Base-by-base conservation (phyloP, 2,888 invertebrate species). In the Sympetrum striolatum region DNA sequence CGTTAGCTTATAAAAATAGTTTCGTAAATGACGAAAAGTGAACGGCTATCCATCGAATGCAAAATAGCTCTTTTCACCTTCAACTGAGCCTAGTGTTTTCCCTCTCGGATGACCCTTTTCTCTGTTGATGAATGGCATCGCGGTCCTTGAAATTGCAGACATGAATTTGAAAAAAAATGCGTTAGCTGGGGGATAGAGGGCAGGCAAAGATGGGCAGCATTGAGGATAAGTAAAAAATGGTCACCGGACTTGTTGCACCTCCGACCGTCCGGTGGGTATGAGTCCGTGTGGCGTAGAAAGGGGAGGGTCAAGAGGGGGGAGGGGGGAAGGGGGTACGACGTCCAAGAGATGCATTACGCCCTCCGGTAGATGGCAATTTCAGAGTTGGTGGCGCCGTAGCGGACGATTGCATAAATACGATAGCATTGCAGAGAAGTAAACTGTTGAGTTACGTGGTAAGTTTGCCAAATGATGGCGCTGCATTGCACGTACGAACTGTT, bases 181-280 rank as follows among this genome's bases (percentile, higher is more conserved):
- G 25, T 25, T 22, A 14, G 3, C 73, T 8, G 73, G 12, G 25
- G 73, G 80, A 22, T 80, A 81, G 44, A 48, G 81, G 44, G 48
- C 35, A 18, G 53, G 82, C 53, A 53, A 35, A 10, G 58, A 60
- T 86, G 31, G 60, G 86, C 37, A 73, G 73, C n/a, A 73, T 1
- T 6, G 73, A 25, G 73, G 60, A 60, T 22, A 53, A 15, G 60
- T 18, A 82, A 86, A 86, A 86, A 86, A 86, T 60, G 22, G 37
- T 58, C 37, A 64, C 60, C 60, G 64, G 86, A 86, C 86, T 86
- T 86, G 86, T 86, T 86, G 86, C 86, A 86, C 60, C 86, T 86
- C 86, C 22, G n/a, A n/a, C 31, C 60, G 86, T 37, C 53, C 31
- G 58, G 31, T 82, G 82, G n/a, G 64, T 64, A 64, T 5, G 81